Evolutionary conservation across 2,797 vertebrate genomes (phyloP).

Genomic region (Ctenopoma multispine): DNA sequence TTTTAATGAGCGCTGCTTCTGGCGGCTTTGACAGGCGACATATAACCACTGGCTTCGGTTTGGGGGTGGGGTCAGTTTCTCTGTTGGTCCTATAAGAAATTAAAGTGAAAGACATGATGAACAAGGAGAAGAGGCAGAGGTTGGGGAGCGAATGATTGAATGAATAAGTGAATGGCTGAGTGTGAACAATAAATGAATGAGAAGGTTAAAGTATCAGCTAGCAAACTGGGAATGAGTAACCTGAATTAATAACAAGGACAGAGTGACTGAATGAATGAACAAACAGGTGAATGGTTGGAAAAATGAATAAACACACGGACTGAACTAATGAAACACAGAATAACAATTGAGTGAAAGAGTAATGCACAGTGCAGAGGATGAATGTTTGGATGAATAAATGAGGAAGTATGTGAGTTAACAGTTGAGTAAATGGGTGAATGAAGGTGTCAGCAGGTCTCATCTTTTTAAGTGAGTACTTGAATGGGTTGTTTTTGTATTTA

Average conservation of each 20-base stretch:
- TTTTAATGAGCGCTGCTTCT: constrained; percentile 74
- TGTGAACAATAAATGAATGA: constrained; percentile 59
- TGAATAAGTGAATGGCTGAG: constrained; percentile 44
- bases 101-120: constrained; percentile 57
- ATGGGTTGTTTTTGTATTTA: constrained; percentile 40
- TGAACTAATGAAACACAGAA: not conserved
- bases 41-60: constrained; percentile 54
- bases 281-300: not conserved
- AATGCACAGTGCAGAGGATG: not conserved
- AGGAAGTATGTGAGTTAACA: constrained; percentile 6
- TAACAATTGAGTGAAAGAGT: constrained; percentile 1
- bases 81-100: constrained; percentile 69
- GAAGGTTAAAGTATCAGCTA: constrained; percentile 44
- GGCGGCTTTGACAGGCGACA: constrained; percentile 63
- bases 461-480: constrained; percentile 28
- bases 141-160: constrained; percentile 22
- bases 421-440: not conserved
- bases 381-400: not conserved
- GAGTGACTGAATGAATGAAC: not conserved
- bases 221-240: constrained; percentile 20
- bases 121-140: constrained; percentile 17
- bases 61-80: constrained; percentile 34
- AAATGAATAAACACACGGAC: not conserved
- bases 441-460: not conserved
- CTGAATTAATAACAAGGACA: constrained; percentile 16